Evolutionary conservation across 2,888 invertebrate species (phyloP), one percentile per base, ranked within the genome.

Genomic region (Polydesmus complanatus): DNA sequence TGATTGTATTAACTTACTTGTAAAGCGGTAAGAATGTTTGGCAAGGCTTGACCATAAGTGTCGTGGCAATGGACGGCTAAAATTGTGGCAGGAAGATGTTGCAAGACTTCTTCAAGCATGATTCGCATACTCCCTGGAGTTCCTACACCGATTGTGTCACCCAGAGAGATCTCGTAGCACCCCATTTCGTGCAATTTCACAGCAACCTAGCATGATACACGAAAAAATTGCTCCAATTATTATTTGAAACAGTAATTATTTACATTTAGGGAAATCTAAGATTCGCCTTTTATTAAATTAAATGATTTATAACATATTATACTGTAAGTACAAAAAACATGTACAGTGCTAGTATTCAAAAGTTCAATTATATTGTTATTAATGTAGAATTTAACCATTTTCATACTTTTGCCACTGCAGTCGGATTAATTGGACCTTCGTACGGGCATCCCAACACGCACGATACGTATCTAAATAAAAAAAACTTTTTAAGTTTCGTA

Each of bases 391-490:
- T 8, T 8, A 25, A 19, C 2, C 21, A 25, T 19, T n/a, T 49
- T 69, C 70, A 69, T 69, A 94, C 83, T 77, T 84, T 82, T 0
- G 88, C 86, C 47, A 96, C 94, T 62, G 80, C 78, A 63, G 78
- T 77, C 1, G 96, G 88, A 52, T 81, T 77, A 37, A 93, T 78
- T 27, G 65, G 77, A 1, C 96, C 97, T 74, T 97, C 95, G 71
- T 97, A 98, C 0, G 98, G 97, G 73, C 98, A 98, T 1, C 94
- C 96, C 47, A 91, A 82, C 1, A 96, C 84, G 71, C 97, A 97
- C 0, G 96, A 96, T 1, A 98, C 82, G 72, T 97, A 97, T 5
- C 68, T 75, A 27, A 56, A 63, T 56, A 62, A n/a, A n/a, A n/a
- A n/a, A n/a, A n/a, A n/a, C n/a, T n/a, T n/a, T n/a, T n/a, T n/a